Evolutionary conservation across 2,113 vertebrate genomes (phyloP), one percentile per base, ranked within the genome.

Genomic region (Myanophis thanlyinensis): DNA sequence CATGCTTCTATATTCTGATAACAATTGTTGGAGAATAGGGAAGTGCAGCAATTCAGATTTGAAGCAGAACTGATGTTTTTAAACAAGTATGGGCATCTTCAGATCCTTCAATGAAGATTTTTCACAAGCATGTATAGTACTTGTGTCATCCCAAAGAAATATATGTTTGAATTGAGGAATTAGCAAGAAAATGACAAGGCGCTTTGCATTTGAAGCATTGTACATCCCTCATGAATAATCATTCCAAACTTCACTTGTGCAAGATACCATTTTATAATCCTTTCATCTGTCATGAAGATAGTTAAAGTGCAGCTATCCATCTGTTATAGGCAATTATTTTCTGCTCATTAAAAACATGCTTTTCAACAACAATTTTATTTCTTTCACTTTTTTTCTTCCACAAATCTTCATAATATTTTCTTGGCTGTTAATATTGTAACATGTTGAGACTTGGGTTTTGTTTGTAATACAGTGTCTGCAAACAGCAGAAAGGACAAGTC

Each of bases 401-500:
- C 91, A 51, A 95, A 93, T 48, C 46, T 95, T n/a, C 91, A 92
- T 95, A 67, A 80, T 96, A 85, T 27, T 94, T 95, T 94, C 93
- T 93, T 94, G 94, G 56, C 95, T 94, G 56, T 95, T 87, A 73
- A 92, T 91, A 94, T 94, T 92, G 52, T 86, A 23, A 10, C 91
- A 30, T 96, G 94, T 93, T 97, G 94, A 96, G 93, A 46, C 89
- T 96, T 96, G 96, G 91, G 7, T 97, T 90, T 95, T 90, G n/a
- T 97, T 96, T 96, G 62, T 94, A 73, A 96, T 94, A 92, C 96
- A 98, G 98, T 97, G 96, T 98, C 98, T 89, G 97, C 97, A 89
- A 98, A 98, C 95, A 99, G 98, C 96, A 98, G 99, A 96, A 99
- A 99, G 97, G 99, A 99, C 97, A 99, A 99, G 95, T 99, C 99